Base-by-base conservation (phyloP, 2,797 vertebrate species). In the Cuculus canorus region DNA sequence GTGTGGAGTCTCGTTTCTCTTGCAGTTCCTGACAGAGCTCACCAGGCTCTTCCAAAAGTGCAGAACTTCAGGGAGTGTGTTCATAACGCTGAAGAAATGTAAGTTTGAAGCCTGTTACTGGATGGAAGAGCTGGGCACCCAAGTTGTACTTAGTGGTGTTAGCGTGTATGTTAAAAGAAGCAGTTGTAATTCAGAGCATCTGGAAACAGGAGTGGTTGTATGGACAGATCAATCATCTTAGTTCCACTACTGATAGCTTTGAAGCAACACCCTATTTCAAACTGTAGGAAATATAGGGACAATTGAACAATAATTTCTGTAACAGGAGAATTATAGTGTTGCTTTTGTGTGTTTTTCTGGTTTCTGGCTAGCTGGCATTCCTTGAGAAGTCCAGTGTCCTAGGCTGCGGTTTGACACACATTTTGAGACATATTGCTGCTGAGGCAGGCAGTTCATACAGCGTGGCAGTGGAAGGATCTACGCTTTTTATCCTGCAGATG, bases 11-110 rank as follows among this genome's bases (percentile, higher is more conserved):
- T 90, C 48, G 80, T 66, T 59, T 95, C 70, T 91, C 32, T 92
- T 88, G 61, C 88, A 96, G 96, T 96, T 96, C 63, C 88, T 96
- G 83, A 96, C 96, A 2, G 96, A 99, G 97, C 98, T 99, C 75
- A 99, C 99, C 7, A 97, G 99, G 28, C 98, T 99, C 61, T 99
- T 99, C 95, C 99, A 99, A 79, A 99, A 99, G 97, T 99, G 99
- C 97, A 97, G 99, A 94, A 98, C 98, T 45, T 98, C 98, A 28
- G 99, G 99, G 53, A 99, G 99, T 60, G 99, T 99, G 66, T 99
- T 98, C 94, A 99, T 99, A 97, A 99, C 99, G 45, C 96, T 99
- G 97, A 99, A 99, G 97, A 99, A 99, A 97, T 99, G 96, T 96
- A 88, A 96, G 96, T 86, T 23, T 57, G 13, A 13, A 17, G 22